These are phyloP conservation scores for Rhopalosiphum maidis DNA, from an alignment of 1,140 invertebrate species.

Conservation along the genomic window DNA sequence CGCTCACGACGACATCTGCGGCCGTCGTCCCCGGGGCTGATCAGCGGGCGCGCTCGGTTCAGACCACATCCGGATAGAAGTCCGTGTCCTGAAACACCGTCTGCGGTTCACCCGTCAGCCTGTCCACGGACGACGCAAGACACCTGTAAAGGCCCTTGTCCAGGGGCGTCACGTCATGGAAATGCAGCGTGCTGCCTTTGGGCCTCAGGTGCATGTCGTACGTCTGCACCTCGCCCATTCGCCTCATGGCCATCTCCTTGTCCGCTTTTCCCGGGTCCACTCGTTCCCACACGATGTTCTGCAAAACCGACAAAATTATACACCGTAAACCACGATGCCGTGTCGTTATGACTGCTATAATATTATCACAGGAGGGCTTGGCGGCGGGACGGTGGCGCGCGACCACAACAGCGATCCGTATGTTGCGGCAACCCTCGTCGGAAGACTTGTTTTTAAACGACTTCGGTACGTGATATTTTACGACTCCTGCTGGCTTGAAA, in stretches of 20 bases:
- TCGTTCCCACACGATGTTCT: constrained; percentile 62
- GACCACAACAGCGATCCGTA: too few relatives aligned
- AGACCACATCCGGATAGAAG: constrained; percentile 60
- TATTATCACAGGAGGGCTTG: too few relatives aligned
- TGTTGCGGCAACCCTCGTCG: background rate
- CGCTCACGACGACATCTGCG: background rate
- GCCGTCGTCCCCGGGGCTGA: background rate
- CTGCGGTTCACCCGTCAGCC: constrained; percentile 48
- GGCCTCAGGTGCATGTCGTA: constrained; percentile 60
- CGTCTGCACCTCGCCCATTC: constrained; percentile 58
- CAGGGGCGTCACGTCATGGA: constrained; percentile 59
- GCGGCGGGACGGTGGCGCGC: too few relatives aligned
- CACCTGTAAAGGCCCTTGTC: constrained; percentile 61
- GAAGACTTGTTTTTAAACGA: background rate
- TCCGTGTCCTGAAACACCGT: constrained; percentile 61
- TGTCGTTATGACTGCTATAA: background rate
- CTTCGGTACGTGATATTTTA: background rate
- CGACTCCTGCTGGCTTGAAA: background rate
- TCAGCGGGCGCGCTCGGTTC: background rate
- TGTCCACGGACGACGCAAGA: constrained; percentile 60
- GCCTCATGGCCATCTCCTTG: constrained; percentile 60
- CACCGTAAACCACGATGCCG: background rate
- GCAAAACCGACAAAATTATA: background rate
- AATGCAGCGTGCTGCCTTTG: constrained; percentile 60
- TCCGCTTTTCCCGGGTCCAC: constrained; percentile 60